A percentile compares a stretch with the other conserved stretches of the same genome.
Evolutionary conservation across 1,140 invertebrate genomes (phyloP).

Genomic region (Drosophila asahinai): DNA sequence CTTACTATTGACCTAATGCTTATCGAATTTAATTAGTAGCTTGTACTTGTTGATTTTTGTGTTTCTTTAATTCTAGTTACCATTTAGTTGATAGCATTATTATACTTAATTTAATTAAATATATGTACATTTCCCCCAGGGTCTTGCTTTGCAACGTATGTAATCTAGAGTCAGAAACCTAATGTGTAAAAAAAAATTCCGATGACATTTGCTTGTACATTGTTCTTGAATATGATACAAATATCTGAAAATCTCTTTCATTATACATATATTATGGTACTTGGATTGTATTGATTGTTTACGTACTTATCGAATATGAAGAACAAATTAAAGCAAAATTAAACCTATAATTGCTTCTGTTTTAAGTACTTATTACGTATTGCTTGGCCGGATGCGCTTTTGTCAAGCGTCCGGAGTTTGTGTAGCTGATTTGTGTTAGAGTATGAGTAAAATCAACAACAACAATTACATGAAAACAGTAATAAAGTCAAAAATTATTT

Average conservation of each 20-base stretch:
- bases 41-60: slow-evolving; percentile 66
- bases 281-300: slow-evolving; percentile 66
- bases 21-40: slow-evolving; percentile 69
- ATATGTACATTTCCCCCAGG: slow-evolving; percentile 67
- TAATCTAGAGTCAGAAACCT: slow-evolving; percentile 32
- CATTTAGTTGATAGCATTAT: slow-evolving; percentile 60
- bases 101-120: slow-evolving; percentile 44
- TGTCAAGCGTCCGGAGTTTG: slow-evolving; percentile 43
- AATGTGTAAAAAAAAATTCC: slow-evolving; percentile 48
- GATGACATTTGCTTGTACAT: slow-evolving; percentile 52
- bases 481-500: slow-evolving; percentile 76
- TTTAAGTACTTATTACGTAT: slow-evolving; percentile 68
- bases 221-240: slow-evolving; percentile 52
- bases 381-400: slow-evolving; percentile 57
- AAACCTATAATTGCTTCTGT: slow-evolving; percentile 50
- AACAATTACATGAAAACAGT: slow-evolving; percentile 48
- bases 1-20: slow-evolving; percentile 56
- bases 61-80: slow-evolving; percentile 71
- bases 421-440: slow-evolving; percentile 77
- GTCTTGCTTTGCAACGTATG: slow-evolving; percentile 49
- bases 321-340: slow-evolving; percentile 8
- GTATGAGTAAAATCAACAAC: slow-evolving; percentile 56
- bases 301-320: slow-evolving; percentile 42
- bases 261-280: slow-evolving; percentile 35
- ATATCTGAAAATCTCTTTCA: slow-evolving; percentile 35